Evolutionary conservation across 2,113 vertebrate species (phyloP), one percentile per base, ranked within the genome.

Genomic region (Corvus hawaiiensis): DNA sequence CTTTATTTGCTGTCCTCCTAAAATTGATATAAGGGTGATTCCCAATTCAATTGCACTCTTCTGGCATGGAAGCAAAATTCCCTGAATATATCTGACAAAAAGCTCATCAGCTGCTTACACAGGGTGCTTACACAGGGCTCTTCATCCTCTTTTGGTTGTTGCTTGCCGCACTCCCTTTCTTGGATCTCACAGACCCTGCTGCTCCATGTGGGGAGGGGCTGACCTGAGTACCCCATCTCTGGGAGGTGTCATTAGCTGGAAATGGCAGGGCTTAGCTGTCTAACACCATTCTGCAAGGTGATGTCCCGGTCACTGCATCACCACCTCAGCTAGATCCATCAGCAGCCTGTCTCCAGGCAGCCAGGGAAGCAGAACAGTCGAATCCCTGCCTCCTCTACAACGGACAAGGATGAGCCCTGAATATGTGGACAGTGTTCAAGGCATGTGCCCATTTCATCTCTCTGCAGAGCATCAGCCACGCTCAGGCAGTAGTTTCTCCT

Each of bases 111-210:
- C 33, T 85, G 54, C 48, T 61, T 68, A 22, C 7, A 39, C 0
- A 0, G 16, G 6, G 0, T 43, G 54, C 48, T 61, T 64, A 23
- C 7, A 43, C 0, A 0, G 16, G 5, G 0, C 39, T 4, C 13
- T 81, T 71, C 3, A 8, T 24, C 12, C 35, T 72, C 27, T 37
- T 69, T n/a, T 1, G 21, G 3, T 27, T 63, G 48, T 17, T 84
- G 44, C 17, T 83, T 1, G 0, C 35, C 71, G 33, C 7, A 41
- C 3, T 13, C 18, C 9, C 6, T 7, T 5, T 46, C 32, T 84
- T 7, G 21, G n/a, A 16, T 22, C 10, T 61, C 46, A 30, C 1
- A 5, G 63, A 9, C 4, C 22, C n/a, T 32, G 24, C 9, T 14
- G 15, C 20, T 35, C 2, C 9, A 0, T 5, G 6, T 52, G 32